Conservation (phyloP, 2,797 vertebrate genomes). For the Pangasius larnaudii region DNA sequence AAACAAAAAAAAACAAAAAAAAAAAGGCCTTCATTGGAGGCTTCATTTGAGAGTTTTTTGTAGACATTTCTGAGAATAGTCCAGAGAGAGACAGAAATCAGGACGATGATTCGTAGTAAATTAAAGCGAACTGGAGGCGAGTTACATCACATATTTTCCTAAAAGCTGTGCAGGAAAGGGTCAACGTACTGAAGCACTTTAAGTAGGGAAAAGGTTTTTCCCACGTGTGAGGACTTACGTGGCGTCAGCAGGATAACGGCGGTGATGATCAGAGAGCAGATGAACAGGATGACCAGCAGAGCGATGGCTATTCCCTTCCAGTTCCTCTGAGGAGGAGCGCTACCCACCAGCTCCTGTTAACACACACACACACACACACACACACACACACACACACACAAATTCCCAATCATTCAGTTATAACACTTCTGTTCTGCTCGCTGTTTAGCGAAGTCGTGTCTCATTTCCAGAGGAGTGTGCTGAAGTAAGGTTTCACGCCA, state of each 20-base stretch:
- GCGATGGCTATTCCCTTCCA: constrained; percentile 99
- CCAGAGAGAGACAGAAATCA: too few relatives aligned
- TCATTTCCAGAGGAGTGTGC: background rate
- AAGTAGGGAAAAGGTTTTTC: background rate
- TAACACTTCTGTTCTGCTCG: background rate
- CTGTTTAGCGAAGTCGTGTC: background rate
- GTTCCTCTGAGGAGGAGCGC: constrained; percentile 92
- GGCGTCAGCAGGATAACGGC: constrained; percentile 96
- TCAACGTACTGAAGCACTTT: too few relatives aligned
- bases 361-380: constrained; percentile 53
- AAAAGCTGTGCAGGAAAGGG: too few relatives aligned
- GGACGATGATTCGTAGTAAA: background rate
- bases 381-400: background rate
- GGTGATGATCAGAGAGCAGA: constrained; percentile 97
- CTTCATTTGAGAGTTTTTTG: background rate
- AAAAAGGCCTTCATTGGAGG: too few relatives aligned
- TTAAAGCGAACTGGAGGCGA: background rate
- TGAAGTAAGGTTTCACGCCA: background rate
- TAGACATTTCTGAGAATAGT: too few relatives aligned
- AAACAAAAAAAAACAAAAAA: too few relatives aligned
- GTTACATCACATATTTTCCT: too few relatives aligned
- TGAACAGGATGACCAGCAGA: constrained; percentile 94
- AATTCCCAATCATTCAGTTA: background rate
- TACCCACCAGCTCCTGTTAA: constrained; percentile 93
- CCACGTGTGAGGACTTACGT: constrained; percentile 75